Evolutionary conservation across 1,140 invertebrate genomes (phyloP).

Genomic region (Calliphora vicina): DNA sequence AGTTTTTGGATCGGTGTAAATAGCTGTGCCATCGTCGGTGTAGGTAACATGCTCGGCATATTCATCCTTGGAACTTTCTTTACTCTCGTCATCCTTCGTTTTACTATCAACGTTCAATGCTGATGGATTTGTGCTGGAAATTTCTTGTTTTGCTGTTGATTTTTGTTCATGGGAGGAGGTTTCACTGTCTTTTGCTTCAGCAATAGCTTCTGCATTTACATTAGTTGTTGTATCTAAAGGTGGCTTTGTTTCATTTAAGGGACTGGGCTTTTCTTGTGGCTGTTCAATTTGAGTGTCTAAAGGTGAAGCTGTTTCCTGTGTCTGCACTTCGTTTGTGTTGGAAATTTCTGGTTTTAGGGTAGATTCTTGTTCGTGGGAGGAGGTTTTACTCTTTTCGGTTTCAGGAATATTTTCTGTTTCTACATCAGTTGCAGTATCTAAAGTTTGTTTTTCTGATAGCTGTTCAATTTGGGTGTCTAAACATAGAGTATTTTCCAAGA

Average conservation of each 20-base stretch:
- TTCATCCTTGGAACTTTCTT: not conserved
- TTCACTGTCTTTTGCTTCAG: not conserved
- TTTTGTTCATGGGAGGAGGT: not conserved
- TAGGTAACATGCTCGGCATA: slow-evolving; percentile 64
- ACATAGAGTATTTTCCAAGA: no score
- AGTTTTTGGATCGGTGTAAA: slow-evolving; percentile 77
- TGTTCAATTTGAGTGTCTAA: not conserved
- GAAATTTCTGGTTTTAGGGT: no score
- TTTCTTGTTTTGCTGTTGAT: not conserved
- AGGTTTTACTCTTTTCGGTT: no score
- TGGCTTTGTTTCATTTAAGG: no score
- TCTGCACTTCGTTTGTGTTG: not conserved
- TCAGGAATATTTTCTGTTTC: no score
- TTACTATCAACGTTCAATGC: not conserved
- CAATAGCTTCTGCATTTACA: no score
- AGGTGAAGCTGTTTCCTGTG: not conserved
- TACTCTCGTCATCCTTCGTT: not conserved
- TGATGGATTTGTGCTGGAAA: not conserved
- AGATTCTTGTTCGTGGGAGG: no score
- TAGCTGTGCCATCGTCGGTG: slow-evolving; percentile 73
- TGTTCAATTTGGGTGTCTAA: no score
- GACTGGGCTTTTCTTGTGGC: no score
- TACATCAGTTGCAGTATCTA: no score
- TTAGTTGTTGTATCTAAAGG: not conserved
- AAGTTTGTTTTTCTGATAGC: no score